Percentiles rank a stretch among this genome's conserved stretches.
Evolutionary conservation across 2,888 invertebrate genomes (phyloP).

Genomic region (Drosophila hawaiiensis): DNA sequence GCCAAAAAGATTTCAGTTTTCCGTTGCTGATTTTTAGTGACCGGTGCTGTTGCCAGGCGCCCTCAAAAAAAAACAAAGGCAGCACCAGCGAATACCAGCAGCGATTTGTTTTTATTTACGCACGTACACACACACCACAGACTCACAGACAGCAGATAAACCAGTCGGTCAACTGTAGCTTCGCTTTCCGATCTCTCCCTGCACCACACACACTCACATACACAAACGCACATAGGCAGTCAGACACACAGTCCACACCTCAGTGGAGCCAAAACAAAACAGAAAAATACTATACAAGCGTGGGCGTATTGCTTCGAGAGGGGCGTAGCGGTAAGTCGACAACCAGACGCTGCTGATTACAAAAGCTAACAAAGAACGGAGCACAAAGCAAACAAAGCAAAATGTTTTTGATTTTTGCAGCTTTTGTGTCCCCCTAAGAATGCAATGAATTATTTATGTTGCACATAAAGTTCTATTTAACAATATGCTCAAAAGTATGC

Average conservation of each 20-base stretch:
- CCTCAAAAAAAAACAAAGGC: slow-evolving; percentile 66
- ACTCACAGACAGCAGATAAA: slow-evolving; percentile 21
- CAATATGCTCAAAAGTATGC: slow-evolving; percentile 17
- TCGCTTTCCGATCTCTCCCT: slow-evolving; percentile 31
- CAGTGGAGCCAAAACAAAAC: slow-evolving; percentile 72
- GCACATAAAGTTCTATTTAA: background rate
- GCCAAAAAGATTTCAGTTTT: slow-evolving; percentile 42
- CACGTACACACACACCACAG: slow-evolving; percentile 20
- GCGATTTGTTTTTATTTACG: slow-evolving; percentile 60
- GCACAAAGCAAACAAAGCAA: slow-evolving; percentile 37
- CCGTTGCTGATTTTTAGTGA: slow-evolving; percentile 19
- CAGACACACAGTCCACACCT: slow-evolving; percentile 25
- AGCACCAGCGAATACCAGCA: slow-evolving; percentile 40
- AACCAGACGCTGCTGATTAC: slow-evolving; percentile 27
- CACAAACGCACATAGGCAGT: background rate
- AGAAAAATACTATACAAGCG: slow-evolving; percentile 58
- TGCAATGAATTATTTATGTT: slow-evolving; percentile 12
- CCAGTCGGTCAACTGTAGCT: slow-evolving; percentile 63
- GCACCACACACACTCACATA: background rate
- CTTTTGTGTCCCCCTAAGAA: slow-evolving; percentile 27
- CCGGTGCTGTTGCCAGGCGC: slow-evolving; percentile 64
- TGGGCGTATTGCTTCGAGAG: slow-evolving; percentile 9
- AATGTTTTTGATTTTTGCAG: slow-evolving; percentile 10
- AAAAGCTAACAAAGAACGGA: slow-evolving; percentile 40
- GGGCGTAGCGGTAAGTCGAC: slow-evolving; percentile 3